Evolutionary conservation across 2,113 vertebrate genomes (phyloP), one percentile per base, ranked within the genome.

Genomic region (Austrofundulus limnaeus): DNA sequence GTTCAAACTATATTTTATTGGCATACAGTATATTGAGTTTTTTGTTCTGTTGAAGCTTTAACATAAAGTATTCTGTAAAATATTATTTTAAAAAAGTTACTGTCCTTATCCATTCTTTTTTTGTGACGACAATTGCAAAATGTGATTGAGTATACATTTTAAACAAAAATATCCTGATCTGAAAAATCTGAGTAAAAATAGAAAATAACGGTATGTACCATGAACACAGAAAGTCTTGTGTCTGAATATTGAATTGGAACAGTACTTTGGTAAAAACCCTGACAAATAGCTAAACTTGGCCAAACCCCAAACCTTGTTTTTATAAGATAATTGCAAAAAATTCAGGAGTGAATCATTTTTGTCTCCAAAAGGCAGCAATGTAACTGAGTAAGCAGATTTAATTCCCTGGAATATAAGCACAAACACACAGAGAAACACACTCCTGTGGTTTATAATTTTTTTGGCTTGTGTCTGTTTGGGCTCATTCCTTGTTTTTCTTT

Each of bases 401-500:
- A 50, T 6, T 25, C 16, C 34, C 34, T 16, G 24, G 9, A n/a
- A 61, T 41, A 24, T 20, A 34, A 10, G 21, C 17, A n/a, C 53
- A 46, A 19, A 46, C n/a, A 46, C 43, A 46, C 43, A 46, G 2
- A 39, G 19, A n/a, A 37, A 45, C 42, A 28, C 46, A 54, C n/a
- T 14, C 11, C 0, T 41, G 60, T 59, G 76, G 47, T 72, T 80
- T 74, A 47, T 51, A 55, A 28, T 10, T 49, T 68, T 43, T 66
- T 34, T 17, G 11, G 12, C 34, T 14, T 0, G 1, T 34, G 5
- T 21, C 41, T 69, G 55, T 43, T 55, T 58, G 51, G 17, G 13
- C 48, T 15, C 31, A 47, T 25, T 48, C 2, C 38, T 28, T 28
- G 24, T 4, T 11, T 66, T 79, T 77, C 53, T 75, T 66, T 71